phyloP scores from a whole-genome alignment of 2,113 vertebrate genomes.

The Passer montanus region DNA sequence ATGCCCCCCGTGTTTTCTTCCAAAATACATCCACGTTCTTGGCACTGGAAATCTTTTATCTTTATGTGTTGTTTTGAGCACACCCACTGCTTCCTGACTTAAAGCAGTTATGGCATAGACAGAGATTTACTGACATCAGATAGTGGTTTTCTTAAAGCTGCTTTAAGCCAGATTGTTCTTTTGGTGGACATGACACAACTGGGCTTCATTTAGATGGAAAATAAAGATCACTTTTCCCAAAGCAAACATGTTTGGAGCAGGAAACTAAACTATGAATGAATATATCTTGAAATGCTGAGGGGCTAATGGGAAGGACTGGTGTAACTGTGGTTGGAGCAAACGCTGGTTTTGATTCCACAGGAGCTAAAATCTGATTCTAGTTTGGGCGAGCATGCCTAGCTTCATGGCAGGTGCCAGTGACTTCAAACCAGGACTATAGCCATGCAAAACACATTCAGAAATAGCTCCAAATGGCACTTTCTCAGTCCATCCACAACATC shows the following conservation, averaged over 20 bases:
- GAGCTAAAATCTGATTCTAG: neutral
- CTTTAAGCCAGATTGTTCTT: constrained; percentile 1
- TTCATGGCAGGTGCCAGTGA: neutral
- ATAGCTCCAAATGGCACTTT: neutral
- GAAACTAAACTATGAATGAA: constrained; percentile 9
- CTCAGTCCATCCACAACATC: neutral
- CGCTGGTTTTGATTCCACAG: neutral
- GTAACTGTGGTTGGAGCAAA: neutral
- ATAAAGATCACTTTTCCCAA: neutral
- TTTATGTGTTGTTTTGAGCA: constrained; percentile 45
- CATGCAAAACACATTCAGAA: neutral
- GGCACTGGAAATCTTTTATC: constrained; percentile 55
- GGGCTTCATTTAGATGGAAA: neutral
- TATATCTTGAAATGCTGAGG: neutral
- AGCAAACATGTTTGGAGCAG: neutral
- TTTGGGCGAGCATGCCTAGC: neutral
- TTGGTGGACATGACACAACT: constrained; percentile 21
- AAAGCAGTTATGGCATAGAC: constrained; percentile 17
- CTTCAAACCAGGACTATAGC: neutral
- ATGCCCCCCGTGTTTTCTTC: constrained; percentile 4
- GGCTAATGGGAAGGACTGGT: neutral
- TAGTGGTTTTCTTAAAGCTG: constrained; percentile 43
- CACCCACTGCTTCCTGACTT: constrained; percentile 66
- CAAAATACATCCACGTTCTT: constrained; percentile 44
- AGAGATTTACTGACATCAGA: constrained; percentile 57